A percentile compares a stretch with the other conserved stretches of the same genome.
phyloP scores from a whole-genome alignment of 2,888 invertebrate species.

The Epirrhoe tristata region DNA sequence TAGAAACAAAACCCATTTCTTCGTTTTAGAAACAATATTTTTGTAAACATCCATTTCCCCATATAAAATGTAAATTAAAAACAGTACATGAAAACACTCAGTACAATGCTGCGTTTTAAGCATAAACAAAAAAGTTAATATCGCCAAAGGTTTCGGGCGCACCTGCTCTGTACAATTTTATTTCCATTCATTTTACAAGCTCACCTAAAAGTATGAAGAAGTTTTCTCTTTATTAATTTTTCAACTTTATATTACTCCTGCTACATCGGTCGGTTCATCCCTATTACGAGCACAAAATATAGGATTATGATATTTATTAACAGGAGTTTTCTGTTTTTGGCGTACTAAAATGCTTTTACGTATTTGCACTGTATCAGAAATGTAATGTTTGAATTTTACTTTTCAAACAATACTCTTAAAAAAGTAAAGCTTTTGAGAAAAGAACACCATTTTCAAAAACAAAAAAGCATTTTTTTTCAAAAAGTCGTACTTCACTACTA shows the following conservation, averaged over 20 bases:
- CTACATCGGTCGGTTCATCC: constrained; percentile 76
- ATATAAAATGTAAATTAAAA: constrained; percentile 33
- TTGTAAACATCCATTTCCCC: constrained; percentile 16
- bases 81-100: constrained; percentile 46
- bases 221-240: constrained; percentile 85
- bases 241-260: constrained; percentile 84
- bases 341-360: constrained; percentile 13
- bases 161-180: constrained; percentile 84
- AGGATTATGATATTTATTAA: constrained; percentile 40
- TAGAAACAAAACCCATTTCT: background rate
- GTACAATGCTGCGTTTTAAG: constrained; percentile 63
- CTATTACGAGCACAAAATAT: constrained; percentile 56
- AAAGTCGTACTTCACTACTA: background rate
- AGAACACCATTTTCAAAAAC: background rate
- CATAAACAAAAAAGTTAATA: constrained; percentile 82
- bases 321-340: constrained; percentile 23
- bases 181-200: constrained; percentile 85
- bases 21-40: constrained; percentile 10
- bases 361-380: background rate
- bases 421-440: too few species aligned
- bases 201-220: constrained; percentile 81
- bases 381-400: too few species aligned
- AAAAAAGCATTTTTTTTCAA: background rate
- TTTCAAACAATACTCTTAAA: too few species aligned
- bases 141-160: constrained; percentile 81